Evolutionary conservation across 2,113 vertebrate genomes (phyloP).

Genomic region (Falcunculus frontatus): DNA sequence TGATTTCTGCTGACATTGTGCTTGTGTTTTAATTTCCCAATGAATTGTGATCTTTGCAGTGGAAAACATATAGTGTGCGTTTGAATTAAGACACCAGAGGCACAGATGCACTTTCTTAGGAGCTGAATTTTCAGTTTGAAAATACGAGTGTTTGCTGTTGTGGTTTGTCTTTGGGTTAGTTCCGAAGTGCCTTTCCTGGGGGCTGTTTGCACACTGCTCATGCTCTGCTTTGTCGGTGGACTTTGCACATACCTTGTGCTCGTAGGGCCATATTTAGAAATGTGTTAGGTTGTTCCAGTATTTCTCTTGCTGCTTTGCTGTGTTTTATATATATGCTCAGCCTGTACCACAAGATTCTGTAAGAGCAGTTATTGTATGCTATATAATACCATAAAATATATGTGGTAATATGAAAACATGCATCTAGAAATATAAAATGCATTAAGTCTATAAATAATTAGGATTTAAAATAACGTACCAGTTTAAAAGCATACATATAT

Average conservation of each 20-base stretch:
- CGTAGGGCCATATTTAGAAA: not conserved
- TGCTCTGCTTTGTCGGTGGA: not conserved
- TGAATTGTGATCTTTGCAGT: not conserved
- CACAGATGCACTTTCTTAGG: not conserved
- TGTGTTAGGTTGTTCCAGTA: not conserved
- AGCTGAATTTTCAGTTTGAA: not conserved
- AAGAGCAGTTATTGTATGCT: not conserved
- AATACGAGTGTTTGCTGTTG: not conserved
- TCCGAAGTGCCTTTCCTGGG: not conserved
- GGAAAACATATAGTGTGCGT: not conserved
- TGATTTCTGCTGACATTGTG: constrained; percentile 82
- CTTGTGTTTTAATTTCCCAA: constrained; percentile 46
- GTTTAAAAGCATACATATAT: not conserved
- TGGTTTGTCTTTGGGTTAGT: not conserved
- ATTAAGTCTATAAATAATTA: not conserved
- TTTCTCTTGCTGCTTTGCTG: not conserved
- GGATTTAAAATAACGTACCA: not conserved
- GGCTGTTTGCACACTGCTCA: rapidly evolving
- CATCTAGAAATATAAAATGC: not conserved
- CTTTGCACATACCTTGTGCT: not conserved
- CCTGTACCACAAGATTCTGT: no score
- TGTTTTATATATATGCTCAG: not conserved
- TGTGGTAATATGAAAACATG: not conserved
- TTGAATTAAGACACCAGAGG: not conserved
- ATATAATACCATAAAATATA: not conserved